These are phyloP conservation scores for Narcine bancroftii DNA, from an alignment of 2,113 vertebrate genomes.

Conservation along the genomic window DNA sequence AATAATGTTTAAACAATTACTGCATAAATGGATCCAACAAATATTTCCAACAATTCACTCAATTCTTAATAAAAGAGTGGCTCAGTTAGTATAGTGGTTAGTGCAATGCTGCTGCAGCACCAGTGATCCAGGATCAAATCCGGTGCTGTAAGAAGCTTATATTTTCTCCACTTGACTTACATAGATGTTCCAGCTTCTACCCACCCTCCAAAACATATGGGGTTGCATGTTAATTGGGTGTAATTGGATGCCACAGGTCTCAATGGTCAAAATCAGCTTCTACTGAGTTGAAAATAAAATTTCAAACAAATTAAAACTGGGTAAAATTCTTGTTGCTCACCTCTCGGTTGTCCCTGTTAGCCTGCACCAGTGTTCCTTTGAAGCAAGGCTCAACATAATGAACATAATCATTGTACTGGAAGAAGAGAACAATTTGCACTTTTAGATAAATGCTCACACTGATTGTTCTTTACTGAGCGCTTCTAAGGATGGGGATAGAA, in stretches of 20 bases:
- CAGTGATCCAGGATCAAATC: too few species aligned
- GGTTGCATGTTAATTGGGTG: too few species aligned
- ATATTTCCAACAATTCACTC: background rate
- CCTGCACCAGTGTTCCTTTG: conserved; percentile 84
- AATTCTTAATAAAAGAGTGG: background rate
- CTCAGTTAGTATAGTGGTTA: too few species aligned
- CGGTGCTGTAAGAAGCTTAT: too few species aligned
- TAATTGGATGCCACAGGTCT: too few species aligned
- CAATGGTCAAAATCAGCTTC: too few species aligned
- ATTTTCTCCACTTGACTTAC: too few species aligned
- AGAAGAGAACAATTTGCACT: conserved; percentile 39
- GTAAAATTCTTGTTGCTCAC: conserved; percentile 53
- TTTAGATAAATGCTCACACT: conserved; percentile 4
- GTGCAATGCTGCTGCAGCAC: too few species aligned
- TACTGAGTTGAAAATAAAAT: too few species aligned
- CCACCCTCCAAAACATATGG: too few species aligned
- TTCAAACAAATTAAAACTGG: too few species aligned
- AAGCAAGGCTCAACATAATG: conserved; percentile 92
- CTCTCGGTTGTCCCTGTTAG: conserved; percentile 89
- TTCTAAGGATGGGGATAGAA: background rate
- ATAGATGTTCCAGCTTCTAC: too few species aligned
- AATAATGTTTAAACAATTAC: background rate
- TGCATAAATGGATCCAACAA: background rate
- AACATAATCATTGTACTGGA: conserved; percentile 84
- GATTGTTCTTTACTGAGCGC: background rate